Evolutionary conservation across 1,140 invertebrate species (phyloP).

Genomic region (Atopsyche davidsoni): DNA sequence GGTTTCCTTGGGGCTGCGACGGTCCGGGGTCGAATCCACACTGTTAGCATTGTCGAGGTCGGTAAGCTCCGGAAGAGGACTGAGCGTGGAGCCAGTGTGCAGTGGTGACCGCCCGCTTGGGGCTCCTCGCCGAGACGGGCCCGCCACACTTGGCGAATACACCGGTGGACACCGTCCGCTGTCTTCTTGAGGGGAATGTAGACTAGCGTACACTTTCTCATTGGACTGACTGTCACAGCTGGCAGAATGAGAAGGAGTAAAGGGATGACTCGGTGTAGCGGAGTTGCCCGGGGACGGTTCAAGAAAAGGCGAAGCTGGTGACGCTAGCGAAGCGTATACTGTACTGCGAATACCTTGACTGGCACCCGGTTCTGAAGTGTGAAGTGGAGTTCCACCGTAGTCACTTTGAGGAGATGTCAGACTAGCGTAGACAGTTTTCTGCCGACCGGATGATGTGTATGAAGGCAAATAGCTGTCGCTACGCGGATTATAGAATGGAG

Average conservation of each 20-base stretch:
- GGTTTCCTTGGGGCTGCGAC: slow-evolving; percentile 20
- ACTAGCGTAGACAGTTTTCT: slow-evolving; percentile 45
- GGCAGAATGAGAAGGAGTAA: slow-evolving; percentile 27
- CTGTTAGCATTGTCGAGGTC: slow-evolving; percentile 23
- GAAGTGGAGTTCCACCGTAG: slow-evolving; percentile 35
- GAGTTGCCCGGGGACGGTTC: slow-evolving; percentile 29
- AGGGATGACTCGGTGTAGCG: slow-evolving; percentile 25
- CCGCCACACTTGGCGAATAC: slow-evolving; percentile 38
- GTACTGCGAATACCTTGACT: slow-evolving; percentile 29
- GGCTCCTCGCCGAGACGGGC: slow-evolving; percentile 33
- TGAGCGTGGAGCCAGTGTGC: slow-evolving; percentile 14
- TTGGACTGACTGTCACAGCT: slow-evolving; percentile 19
- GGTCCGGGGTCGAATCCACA: slow-evolving; percentile 13
- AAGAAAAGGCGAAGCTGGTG: slow-evolving; percentile 31
- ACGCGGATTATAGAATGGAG: slow-evolving; percentile 47
- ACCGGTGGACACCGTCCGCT: slow-evolving; percentile 26
- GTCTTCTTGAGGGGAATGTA: slow-evolving; percentile 36
- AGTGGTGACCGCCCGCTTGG: slow-evolving; percentile 11
- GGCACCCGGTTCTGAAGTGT: slow-evolving; percentile 16
- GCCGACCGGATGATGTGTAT: slow-evolving; percentile 38
- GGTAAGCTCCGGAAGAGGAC: slow-evolving; percentile 8
- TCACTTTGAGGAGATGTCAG: slow-evolving; percentile 38
- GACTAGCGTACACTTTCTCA: slow-evolving; percentile 26
- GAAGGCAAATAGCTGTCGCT: slow-evolving; percentile 47
- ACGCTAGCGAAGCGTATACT: slow-evolving; percentile 33